Evolutionary conservation across 2,888 invertebrate genomes (phyloP).

Genomic region (Chromoteleia sp.): DNA sequence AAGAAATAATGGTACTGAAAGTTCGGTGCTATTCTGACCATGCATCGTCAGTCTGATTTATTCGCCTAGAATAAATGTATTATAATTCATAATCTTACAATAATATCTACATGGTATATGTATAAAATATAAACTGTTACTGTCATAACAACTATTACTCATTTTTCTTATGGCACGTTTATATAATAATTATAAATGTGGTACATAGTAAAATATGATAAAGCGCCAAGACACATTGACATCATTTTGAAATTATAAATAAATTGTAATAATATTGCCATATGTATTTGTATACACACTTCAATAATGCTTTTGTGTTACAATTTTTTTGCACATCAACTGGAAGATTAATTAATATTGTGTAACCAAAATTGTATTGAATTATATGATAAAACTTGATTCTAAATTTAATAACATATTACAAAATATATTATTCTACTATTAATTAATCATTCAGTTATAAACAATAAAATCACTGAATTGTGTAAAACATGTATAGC

Average conservation of each 20-base stretch:
- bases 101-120: slow-evolving; percentile 78
- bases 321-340: slow-evolving; percentile 16
- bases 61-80: slow-evolving; percentile 83
- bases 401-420: not conserved
- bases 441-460: slow-evolving; percentile 50
- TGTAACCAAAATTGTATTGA: too few relatives aligned
- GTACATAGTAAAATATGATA: slow-evolving; percentile 77
- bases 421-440: not conserved
- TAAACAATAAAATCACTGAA: slow-evolving; percentile 24
- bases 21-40: slow-evolving; percentile 83
- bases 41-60: slow-evolving; percentile 82
- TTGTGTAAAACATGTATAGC: slow-evolving; percentile 64
- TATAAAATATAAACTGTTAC: slow-evolving; percentile 80
- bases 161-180: slow-evolving; percentile 84
- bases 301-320: slow-evolving; percentile 27
- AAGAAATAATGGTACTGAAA: slow-evolving; percentile 71
- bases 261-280: slow-evolving; percentile 79
- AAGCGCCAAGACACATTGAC: slow-evolving; percentile 72
- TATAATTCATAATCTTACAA: slow-evolving; percentile 84
- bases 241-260: slow-evolving; percentile 80
- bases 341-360: slow-evolving; percentile 39
- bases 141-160: slow-evolving; percentile 72
- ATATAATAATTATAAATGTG: slow-evolving; percentile 79
- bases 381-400: not conserved
- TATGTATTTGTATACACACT: slow-evolving; percentile 45